Evolutionary conservation across 2,888 invertebrate genomes (phyloP).

Genomic region (Cyclophora albipunctata): DNA sequence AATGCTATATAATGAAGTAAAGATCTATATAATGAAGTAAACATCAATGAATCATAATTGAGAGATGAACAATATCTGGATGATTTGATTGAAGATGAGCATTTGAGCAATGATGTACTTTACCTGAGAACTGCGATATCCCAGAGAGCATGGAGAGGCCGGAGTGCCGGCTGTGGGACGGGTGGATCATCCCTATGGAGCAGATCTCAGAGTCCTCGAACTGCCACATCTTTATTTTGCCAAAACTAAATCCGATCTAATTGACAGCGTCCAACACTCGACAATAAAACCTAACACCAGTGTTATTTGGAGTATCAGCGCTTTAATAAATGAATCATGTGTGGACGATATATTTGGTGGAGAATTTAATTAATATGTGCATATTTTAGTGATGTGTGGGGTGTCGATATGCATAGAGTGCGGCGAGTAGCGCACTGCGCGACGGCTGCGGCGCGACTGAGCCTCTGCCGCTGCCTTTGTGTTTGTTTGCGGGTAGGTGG

Average conservation of each 20-base stretch:
- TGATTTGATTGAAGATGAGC: too few relatives aligned
- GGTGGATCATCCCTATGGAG: conserved; percentile 88
- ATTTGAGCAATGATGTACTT: conserved; percentile 1
- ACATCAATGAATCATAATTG: too few relatives aligned
- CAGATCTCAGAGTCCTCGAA: conserved; percentile 85
- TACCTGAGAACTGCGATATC: conserved; percentile 66
- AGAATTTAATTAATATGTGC: conserved; percentile 43
- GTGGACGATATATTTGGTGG: conserved; percentile 29
- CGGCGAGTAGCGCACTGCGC: conserved; percentile 45
- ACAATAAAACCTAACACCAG: not conserved
- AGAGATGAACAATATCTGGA: too few relatives aligned
- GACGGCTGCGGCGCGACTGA: conserved; percentile 63
- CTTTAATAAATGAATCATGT: conserved; percentile 2
- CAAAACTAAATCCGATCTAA: not conserved
- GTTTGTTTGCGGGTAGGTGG: conserved; percentile 33
- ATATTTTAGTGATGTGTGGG: conserved; percentile 44
- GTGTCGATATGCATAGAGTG: conserved; percentile 34
- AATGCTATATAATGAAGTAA: too few relatives aligned
- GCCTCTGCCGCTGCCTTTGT: conserved; percentile 21
- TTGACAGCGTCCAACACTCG: not conserved
- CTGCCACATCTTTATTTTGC: conserved; percentile 75
- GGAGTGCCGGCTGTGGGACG: conserved; percentile 81
- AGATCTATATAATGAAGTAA: too few relatives aligned
- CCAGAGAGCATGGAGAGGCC: conserved; percentile 75
- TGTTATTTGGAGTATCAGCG: not conserved